These are phyloP conservation scores for Brachymystax lenok DNA, from an alignment of 2,797 vertebrate genomes.

Conservation along the genomic window DNA sequence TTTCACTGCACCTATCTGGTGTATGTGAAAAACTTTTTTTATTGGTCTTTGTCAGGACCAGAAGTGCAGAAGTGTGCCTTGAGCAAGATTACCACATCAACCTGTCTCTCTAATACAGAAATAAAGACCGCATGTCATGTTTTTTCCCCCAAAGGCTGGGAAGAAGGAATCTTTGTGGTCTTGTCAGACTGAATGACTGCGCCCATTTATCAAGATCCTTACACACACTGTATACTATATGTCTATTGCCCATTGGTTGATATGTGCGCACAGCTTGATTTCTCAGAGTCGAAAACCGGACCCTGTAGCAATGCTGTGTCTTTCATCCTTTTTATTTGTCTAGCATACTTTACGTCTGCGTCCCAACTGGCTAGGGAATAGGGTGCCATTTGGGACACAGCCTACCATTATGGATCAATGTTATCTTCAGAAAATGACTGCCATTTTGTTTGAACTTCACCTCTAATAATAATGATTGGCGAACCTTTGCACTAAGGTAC, in stretches of 20 bases:
- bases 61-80: not conserved
- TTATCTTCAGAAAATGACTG: not conserved
- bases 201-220: not conserved
- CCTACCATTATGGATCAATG: no score
- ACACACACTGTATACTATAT: not conserved
- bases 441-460: not conserved
- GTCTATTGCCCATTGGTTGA: no score
- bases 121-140: not conserved
- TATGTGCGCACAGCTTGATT: no score
- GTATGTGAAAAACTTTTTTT: no score
- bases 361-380: not conserved
- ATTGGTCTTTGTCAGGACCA: no score
- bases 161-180: not conserved
- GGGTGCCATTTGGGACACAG: no score
- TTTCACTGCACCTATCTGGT: no score
- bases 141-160: not conserved
- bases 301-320: not conserved
- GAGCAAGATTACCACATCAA: not conserved
- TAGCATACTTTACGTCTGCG: not conserved
- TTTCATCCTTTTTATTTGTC: not conserved
- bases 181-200: not conserved
- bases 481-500: not conserved
- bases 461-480: not conserved
- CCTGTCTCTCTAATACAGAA: not conserved
- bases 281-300: no score